Evolutionary conservation across 2,797 vertebrate species (phyloP), one percentile per base, ranked within the genome.

Genomic region (Podarcis lilfordi): DNA sequence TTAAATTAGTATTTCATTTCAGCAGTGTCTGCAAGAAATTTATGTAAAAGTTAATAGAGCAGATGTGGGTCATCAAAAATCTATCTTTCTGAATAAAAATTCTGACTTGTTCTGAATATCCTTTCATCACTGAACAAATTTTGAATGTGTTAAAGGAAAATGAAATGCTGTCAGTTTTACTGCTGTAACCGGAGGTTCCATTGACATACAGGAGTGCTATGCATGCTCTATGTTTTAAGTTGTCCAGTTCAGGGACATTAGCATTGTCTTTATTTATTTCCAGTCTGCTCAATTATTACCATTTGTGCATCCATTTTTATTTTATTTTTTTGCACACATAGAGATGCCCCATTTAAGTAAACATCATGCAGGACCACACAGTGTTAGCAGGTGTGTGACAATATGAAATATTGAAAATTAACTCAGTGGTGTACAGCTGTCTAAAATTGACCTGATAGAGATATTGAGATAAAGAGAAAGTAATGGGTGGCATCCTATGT

Each of bases 1-100:
- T 86, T 21, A 72, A 72, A 72, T 43, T 84, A 64, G 66, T 72
- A 35, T 88, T 84, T 40, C 40, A 90, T 94, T 95, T 94, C 89
- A 96, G 84, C 93, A 84, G 90, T 91, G 88, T 78, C 87, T 90
- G 83, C 86, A 82, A 82, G 86, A 95, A 96, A 93, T 89, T 88
- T 94, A 91, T 91, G 92, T 95, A 96, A 96, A 78, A 94, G 83
- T 55, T 96, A 93, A 95, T 90, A 93, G 80, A 45, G 50, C 50
- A 55, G 50, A 55, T 55, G 50, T 55, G 50, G 50, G 50, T 55
- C 50, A 55, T 55, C 50, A 55, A 15, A 55, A 55, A 55, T 61
- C 40, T 50, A 2, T 40, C 3, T 17, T 32, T 78, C 5, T 35
- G 4, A 23, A 66, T 40, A 75, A 40, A 76, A 59, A 27, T 37